Evolutionary conservation across 2,888 invertebrate genomes (phyloP).

Genomic region (Drosophila subsilvestris): DNA sequence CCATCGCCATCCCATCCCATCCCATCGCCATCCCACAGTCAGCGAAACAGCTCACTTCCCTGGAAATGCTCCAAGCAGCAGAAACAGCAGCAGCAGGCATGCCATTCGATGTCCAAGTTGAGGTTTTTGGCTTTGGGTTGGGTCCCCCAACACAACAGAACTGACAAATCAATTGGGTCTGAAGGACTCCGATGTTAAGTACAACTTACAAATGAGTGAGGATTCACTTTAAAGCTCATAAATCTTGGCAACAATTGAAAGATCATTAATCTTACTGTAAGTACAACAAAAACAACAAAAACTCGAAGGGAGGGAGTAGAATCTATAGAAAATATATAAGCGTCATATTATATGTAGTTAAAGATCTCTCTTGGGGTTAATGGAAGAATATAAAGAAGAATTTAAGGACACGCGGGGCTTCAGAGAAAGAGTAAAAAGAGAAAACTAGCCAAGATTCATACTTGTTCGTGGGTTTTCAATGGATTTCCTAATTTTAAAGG

Average conservation of each 20-base stretch:
- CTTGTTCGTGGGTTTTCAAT: too few relatives aligned
- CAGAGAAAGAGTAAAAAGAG: not conserved
- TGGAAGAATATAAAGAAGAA: not conserved
- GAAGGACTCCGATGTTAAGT: constrained; percentile 29
- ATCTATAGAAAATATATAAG: not conserved
- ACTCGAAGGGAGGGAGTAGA: not conserved
- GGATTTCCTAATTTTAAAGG: too few relatives aligned
- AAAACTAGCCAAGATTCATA: too few relatives aligned
- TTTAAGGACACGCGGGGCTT: not conserved
- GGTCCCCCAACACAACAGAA: constrained; percentile 6
- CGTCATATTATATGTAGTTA: not conserved
- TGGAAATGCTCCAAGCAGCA: constrained; percentile 38
- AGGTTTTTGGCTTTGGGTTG: constrained; percentile 12
- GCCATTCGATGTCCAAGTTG: constrained; percentile 13
- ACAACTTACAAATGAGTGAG: constrained; percentile 54
- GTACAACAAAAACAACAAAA: not conserved
- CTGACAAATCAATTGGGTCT: constrained; percentile 68
- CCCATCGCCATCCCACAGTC: not conserved
- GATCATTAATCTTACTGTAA: constrained; percentile 54
- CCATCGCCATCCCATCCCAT: too few relatives aligned
- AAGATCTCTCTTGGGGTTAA: not conserved
- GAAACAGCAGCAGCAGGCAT: not conserved
- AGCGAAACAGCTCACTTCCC: constrained; percentile 66
- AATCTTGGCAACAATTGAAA: constrained; percentile 50
- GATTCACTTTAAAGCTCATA: constrained; percentile 62